phyloP scores from a whole-genome alignment of 2,113 vertebrate species.

The Poeciliopsis prolifica region DNA sequence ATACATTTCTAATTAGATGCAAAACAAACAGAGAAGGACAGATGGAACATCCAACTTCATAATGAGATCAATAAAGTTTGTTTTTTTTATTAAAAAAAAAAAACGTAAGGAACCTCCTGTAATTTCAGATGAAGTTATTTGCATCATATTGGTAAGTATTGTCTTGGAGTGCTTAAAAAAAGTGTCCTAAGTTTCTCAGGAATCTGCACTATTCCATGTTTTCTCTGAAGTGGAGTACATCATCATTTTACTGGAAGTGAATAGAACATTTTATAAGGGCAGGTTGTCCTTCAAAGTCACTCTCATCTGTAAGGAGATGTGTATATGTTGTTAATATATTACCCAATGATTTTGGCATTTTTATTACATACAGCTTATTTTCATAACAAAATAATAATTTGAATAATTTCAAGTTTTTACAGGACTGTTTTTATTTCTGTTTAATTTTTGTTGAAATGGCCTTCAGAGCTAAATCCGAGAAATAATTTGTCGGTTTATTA shows the following conservation, averaged over 20 bases:
- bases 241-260: neutral
- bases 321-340: slow-evolving; percentile 27
- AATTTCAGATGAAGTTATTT: slow-evolving; percentile 5
- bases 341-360: slow-evolving; percentile 19
- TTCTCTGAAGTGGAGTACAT: slow-evolving; percentile 5
- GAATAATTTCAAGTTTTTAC: no score
- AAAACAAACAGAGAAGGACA: slow-evolving; percentile 20
- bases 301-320: slow-evolving; percentile 29
- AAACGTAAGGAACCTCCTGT: neutral
- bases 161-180: neutral
- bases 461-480: no score
- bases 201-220: neutral
- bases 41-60: slow-evolving; percentile 24
- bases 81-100: no score
- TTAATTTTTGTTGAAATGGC: no score
- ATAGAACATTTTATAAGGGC: slow-evolving; percentile 4
- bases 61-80: slow-evolving; percentile 10
- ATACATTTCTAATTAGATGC: slow-evolving; percentile 30
- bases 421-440: no score
- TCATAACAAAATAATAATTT: no score
- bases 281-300: slow-evolving; percentile 15
- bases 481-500: no score
- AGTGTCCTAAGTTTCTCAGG: neutral
- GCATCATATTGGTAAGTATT: neutral
- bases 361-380: slow-evolving; percentile 18